Evolutionary conservation across 2,113 vertebrate genomes (phyloP).

Genomic region (Hypomesus transpacificus): DNA sequence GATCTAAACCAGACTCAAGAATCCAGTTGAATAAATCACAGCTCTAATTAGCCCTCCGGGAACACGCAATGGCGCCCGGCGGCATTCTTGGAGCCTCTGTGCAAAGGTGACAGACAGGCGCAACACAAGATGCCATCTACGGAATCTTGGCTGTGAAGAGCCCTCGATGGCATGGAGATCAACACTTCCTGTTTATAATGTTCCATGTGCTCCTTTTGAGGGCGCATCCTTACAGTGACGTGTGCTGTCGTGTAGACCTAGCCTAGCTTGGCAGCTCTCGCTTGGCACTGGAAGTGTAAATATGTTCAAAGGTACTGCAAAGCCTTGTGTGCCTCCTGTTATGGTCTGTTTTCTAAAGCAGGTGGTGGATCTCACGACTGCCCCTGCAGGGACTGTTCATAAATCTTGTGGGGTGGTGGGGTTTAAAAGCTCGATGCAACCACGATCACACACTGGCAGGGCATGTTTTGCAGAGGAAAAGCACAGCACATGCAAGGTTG

Average conservation of each 20-base stretch:
- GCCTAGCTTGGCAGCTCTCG: slow-evolving; percentile 31
- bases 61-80: slow-evolving; percentile 5
- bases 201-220: too few species aligned
- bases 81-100: slow-evolving; percentile 35
- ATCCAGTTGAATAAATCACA: neutral
- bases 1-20: neutral
- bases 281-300: slow-evolving; percentile 35
- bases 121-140: slow-evolving; percentile 6
- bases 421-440: slow-evolving; percentile 19
- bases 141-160: slow-evolving; percentile 13
- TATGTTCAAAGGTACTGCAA: slow-evolving; percentile 37
- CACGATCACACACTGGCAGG: neutral
- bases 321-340: slow-evolving; percentile 19
- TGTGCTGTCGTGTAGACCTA: slow-evolving; percentile 1
- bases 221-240: neutral
- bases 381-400: slow-evolving; percentile 32
- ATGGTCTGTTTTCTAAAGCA: slow-evolving; percentile 30
- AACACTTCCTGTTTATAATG: too few species aligned
- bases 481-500: neutral
- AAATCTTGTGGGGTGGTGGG: slow-evolving; percentile 42
- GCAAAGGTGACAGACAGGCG: neutral
- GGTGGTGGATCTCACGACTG: slow-evolving; percentile 10
- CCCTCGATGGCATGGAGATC: too few species aligned
- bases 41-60: slow-evolving; percentile 11
- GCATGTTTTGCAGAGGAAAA: slow-evolving; percentile 4